Base-by-base conservation (phyloP, 2,113 vertebrate genomes). In the Trematomus loennbergii region DNA sequence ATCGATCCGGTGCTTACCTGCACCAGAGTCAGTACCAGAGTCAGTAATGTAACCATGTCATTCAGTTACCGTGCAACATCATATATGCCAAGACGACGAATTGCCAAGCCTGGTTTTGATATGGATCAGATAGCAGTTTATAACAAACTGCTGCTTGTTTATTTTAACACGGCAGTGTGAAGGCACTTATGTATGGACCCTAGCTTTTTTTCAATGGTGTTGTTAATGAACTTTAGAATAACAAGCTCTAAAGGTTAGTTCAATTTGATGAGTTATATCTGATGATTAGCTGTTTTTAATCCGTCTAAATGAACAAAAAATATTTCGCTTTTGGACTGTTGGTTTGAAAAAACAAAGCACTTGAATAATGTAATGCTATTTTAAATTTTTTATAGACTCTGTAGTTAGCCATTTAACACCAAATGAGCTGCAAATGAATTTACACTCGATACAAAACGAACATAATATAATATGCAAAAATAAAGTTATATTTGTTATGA, bases 1-100 rank as follows among this genome's bases (percentile, higher is more conserved):
- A n/a, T n/a, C n/a, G n/a, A n/a, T n/a, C n/a, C n/a, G n/a, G n/a
- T n/a, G n/a, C n/a, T n/a, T n/a, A n/a, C 18, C 13, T 48, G 12
- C 25, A 25, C 2, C 25, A 25, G 25, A 25, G 25, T 25, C 25
- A 25, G 25, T 25, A 25, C 25, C 25, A 75, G 36, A 4, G 5
- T 75, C 36, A 36, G 45, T 59, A 2, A 59, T 70, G n/a, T 53
- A 58, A 59, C 65, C 12, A 53, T 65, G 17, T 58, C 12, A 43
- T 22, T 3, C 45, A 18, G 53, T 76, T 36, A 71, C 53, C 49
- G 13, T 6, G 58, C 46, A 15, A 15, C 45, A 70, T 78, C 33
- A 64, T 53, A 79, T 43, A 29, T 75, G 71, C 46, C 40, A 33
- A 58, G 45, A 55, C 36, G 64, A 6, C 1, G 1, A 52, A 45